Percentiles rank a stretch among this genome's conserved stretches.
These are phyloP conservation scores for Drosophila arizonae DNA, from an alignment of 1,140 invertebrate species.

Conservation along the genomic window DNA sequence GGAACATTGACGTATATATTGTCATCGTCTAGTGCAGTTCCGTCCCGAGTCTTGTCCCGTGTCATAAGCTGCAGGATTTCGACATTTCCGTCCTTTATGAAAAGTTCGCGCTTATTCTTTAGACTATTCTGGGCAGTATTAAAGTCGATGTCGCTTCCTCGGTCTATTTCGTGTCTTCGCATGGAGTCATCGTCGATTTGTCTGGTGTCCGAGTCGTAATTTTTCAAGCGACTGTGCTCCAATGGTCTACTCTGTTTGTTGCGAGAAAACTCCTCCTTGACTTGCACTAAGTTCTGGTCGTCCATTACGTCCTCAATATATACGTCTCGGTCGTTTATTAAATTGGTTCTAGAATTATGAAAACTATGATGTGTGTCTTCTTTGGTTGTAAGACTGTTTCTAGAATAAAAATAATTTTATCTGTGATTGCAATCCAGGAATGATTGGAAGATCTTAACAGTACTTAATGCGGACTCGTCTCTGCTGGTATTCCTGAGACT, in stretches of 20 bases:
- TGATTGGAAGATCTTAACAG: neutral
- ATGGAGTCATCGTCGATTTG: constrained; percentile 87
- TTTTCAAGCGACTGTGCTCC: constrained; percentile 82
- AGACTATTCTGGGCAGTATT: constrained; percentile 80
- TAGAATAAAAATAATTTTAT: constrained; percentile 14
- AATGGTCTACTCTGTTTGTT: constrained; percentile 81
- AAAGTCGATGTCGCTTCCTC: constrained; percentile 87
- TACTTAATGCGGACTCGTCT: constrained; percentile 78
- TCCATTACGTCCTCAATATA: constrained; percentile 85
- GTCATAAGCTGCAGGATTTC: constrained; percentile 92
- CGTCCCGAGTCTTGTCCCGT: constrained; percentile 84
- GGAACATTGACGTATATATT: constrained; percentile 86
- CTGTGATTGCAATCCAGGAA: neutral
- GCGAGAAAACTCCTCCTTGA: constrained; percentile 79
- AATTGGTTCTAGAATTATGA: constrained; percentile 82
- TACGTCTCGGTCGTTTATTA: constrained; percentile 85
- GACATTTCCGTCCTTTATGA: constrained; percentile 91
- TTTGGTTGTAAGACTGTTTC: constrained; percentile 74
- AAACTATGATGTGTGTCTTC: constrained; percentile 78
- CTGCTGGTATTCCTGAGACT: constrained; percentile 75
- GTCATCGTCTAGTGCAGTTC: constrained; percentile 82
- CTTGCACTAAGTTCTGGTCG: constrained; percentile 81
- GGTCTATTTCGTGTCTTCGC: constrained; percentile 88
- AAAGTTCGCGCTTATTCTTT: constrained; percentile 86
- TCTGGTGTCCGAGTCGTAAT: constrained; percentile 87